Conservation (phyloP, 1,140 invertebrate species). For the Polypedilum pembai region DNA sequence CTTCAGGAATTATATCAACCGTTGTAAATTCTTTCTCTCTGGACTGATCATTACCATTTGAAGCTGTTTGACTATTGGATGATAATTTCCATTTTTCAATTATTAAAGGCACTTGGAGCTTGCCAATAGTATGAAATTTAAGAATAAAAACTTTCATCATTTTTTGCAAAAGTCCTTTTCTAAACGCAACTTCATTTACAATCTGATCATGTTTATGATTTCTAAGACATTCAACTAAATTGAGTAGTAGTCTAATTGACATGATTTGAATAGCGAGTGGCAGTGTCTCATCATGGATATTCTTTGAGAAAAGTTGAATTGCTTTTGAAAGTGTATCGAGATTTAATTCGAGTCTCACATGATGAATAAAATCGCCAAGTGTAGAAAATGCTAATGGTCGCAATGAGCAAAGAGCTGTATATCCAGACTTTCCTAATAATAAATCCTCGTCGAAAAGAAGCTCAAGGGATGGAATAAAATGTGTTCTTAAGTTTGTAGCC, state of each 20-base stretch:
- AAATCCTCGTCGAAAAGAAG: constrained; percentile 85
- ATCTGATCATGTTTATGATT: constrained; percentile 56
- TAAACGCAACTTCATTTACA: constrained; percentile 50
- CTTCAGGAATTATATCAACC: constrained; percentile 2
- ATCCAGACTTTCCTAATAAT: constrained; percentile 70
- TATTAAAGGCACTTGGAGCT: constrained; percentile 77
- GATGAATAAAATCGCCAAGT: constrained; percentile 87
- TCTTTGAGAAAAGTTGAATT: constrained; percentile 85
- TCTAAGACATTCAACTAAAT: constrained; percentile 86
- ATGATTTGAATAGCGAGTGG: constrained; percentile 64
- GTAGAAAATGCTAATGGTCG: constrained; percentile 85
- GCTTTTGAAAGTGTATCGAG: constrained; percentile 73
- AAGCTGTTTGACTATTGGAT: constrained; percentile 34
- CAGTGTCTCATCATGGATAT: constrained; percentile 86
- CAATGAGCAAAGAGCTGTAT: constrained; percentile 85
- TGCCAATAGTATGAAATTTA: constrained; percentile 89
- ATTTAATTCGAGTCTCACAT: constrained; percentile 74
- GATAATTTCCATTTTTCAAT: constrained; percentile 56
- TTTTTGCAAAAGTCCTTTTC: constrained; percentile 70
- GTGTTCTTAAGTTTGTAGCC: constrained; percentile 76
- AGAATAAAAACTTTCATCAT: constrained; percentile 88
- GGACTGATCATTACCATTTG: constrained; percentile 38
- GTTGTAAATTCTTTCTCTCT: constrained; percentile 42
- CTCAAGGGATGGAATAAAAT: constrained; percentile 86
- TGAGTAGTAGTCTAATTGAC: constrained; percentile 84